Evolutionary conservation across 2,113 vertebrate species (phyloP).

Genomic region (Platycercus adscitus): DNA sequence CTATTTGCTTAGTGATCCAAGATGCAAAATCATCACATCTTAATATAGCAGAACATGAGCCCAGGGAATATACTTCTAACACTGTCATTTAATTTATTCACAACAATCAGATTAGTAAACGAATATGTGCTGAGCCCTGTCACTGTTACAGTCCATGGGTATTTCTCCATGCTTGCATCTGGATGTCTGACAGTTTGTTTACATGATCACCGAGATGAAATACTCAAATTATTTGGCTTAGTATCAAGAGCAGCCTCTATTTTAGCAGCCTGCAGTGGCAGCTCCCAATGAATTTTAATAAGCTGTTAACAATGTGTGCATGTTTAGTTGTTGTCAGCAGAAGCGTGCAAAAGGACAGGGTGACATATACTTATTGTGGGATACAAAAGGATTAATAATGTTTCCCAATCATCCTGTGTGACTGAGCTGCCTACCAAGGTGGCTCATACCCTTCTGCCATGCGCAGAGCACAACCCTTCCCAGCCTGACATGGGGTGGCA

Average conservation of each 20-base stretch:
- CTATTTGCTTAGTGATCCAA: not conserved
- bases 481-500: not conserved
- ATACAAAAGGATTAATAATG: not conserved
- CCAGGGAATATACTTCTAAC: not conserved
- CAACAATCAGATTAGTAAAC: not conserved
- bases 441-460: not conserved
- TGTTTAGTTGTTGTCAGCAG: not conserved
- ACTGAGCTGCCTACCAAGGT: not conserved
- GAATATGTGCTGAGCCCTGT: not conserved
- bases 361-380: not conserved
- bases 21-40: not conserved
- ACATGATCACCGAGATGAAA: slow-evolving; percentile 31
- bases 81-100: not conserved
- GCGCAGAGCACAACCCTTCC: not conserved
- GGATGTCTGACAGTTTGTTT: slow-evolving; percentile 70
- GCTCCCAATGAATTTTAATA: slow-evolving; percentile 62
- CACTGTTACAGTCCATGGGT: not conserved
- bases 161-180: slow-evolving; percentile 15
- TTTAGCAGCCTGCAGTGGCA: slow-evolving; percentile 53
- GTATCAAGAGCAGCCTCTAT: slow-evolving; percentile 45
- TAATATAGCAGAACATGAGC: not conserved
- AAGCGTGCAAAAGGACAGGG: not conserved
- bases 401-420: not conserved
- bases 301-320: slow-evolving; percentile 12
- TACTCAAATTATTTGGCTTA: slow-evolving; percentile 56